Base-by-base conservation (phyloP, 2,888 invertebrate species). In the Acrocyrtus sp. region DNA sequence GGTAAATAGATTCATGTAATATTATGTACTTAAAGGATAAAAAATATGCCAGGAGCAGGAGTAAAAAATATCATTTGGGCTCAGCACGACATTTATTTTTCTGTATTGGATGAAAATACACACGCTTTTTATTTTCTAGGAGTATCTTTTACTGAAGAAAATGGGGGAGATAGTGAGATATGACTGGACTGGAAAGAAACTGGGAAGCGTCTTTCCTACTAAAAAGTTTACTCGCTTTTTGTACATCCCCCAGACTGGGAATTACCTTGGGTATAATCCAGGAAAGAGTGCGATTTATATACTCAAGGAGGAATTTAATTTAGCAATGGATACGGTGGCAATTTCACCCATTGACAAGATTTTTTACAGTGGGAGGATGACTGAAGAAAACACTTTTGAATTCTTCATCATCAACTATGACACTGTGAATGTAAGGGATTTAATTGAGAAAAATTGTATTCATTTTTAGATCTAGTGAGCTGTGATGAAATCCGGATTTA, bases 231-330 rank as follows among this genome's bases (percentile, higher is more conserved):
- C 69, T 19, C 65, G 70, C 34, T 77, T 80, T 27, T 53, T 80
- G 17, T 74, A 79, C 70, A 70, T 80, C 41, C 63, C 43, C 21
- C 69, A 76, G n/a, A 69, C 76, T 0, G 72, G 70, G 0, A 62
- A 74, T 65, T 80, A 74, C 53, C 77, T 80, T 53, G 29, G 78
- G 0, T 81, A 79, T 65, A 81, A 68, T 22, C 78, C 78, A 24
- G 76, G 76, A 1, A 80, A 78, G 60, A 78, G 69, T 47, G 66
- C 53, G 15, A 77, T 78, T 54, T 77, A 65, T 41, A 66, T 81
- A 24, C 54, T 75, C 17, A 77, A 75, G 17, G 79, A 80, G 50
- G 81, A 81, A 53, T 80, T 80, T 63, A 60, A 75, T 17, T 41
- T 78, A 29, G 65, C 78, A 6, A 74, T 80, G 54, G 80, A 80